A percentile compares a stretch with the other conserved stretches of the same genome.
These are phyloP conservation scores for Diabrotica virgifera DNA, from an alignment of 1,140 invertebrate species.

Conservation along the genomic window DNA sequence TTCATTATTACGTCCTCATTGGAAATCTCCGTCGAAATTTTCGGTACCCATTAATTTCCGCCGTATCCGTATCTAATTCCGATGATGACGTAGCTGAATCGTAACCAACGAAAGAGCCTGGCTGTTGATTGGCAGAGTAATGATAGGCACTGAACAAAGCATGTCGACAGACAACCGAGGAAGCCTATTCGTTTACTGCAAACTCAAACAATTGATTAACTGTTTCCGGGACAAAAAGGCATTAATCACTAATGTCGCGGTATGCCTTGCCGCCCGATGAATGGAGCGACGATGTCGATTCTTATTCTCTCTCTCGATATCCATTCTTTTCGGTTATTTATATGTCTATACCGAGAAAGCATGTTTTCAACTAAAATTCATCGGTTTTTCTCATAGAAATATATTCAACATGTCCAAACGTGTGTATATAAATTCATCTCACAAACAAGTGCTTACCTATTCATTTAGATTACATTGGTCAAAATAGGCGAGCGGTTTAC, in stretches of 20 bases:
- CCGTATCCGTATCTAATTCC: slow-evolving; percentile 1
- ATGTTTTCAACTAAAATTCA: too few species aligned
- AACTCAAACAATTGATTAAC: slow-evolving; percentile 44
- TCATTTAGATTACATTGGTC: too few species aligned
- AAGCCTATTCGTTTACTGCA: slow-evolving; percentile 19
- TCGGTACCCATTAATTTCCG: background rate
- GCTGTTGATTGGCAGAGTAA: slow-evolving; percentile 43
- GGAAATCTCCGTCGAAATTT: too few species aligned
- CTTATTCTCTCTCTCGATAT: background rate
- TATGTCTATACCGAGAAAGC: background rate
- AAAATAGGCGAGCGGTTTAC: too few species aligned
- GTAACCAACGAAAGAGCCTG: slow-evolving; percentile 25
- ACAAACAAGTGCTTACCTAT: too few species aligned
- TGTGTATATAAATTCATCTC: too few species aligned
- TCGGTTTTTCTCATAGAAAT: too few species aligned
- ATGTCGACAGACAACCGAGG: slow-evolving; percentile 38
- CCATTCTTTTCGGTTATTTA: background rate
- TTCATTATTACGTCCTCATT: too few species aligned
- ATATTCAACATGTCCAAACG: too few species aligned
- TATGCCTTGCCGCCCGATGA: slow-evolving; percentile 11
- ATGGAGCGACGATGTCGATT: slow-evolving; percentile 8
- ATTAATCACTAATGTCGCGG: slow-evolving; percentile 38
- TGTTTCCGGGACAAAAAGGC: slow-evolving; percentile 41
- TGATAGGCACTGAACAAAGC: slow-evolving; percentile 42
- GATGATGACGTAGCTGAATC: slow-evolving; percentile 14